phyloP scores from a whole-genome alignment of 1,140 invertebrate genomes.

The Theocolax elegans region DNA sequence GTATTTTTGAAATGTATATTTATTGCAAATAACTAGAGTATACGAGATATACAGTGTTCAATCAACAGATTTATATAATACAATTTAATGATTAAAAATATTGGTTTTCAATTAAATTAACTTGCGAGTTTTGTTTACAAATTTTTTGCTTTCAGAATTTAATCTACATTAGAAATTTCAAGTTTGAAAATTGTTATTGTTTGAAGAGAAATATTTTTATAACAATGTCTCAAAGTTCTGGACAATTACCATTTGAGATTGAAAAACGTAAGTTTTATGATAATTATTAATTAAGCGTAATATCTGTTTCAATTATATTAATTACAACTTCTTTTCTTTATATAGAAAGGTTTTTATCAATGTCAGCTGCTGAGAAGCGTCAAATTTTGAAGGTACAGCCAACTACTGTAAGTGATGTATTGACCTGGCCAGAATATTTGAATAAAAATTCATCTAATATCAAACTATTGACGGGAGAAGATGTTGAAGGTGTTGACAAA shows the following conservation, averaged over 20 bases:
- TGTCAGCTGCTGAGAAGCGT: constrained; percentile 70
- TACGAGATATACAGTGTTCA: too few species aligned
- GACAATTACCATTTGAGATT: constrained; percentile 42
- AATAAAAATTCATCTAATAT: constrained; percentile 60
- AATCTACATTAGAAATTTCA: too few species aligned
- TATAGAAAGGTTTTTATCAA: constrained; percentile 68
- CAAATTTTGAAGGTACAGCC: constrained; percentile 66
- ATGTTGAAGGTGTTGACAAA: constrained; percentile 61
- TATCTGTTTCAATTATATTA: constrained; percentile 3
- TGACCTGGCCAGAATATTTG: constrained; percentile 72
- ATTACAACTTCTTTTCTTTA: constrained; percentile 10
- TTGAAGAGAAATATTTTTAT: too few species aligned
- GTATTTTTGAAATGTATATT: too few species aligned
- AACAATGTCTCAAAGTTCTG: too few species aligned
- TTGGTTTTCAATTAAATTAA: too few species aligned
- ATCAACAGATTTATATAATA: too few species aligned
- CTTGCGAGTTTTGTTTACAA: too few species aligned
- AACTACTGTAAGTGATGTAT: constrained; percentile 67
- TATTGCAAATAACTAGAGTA: too few species aligned
- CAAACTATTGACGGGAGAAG: constrained; percentile 50
- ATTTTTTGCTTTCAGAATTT: too few species aligned
- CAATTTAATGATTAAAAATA: too few species aligned
- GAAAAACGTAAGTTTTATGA: constrained; percentile 48
- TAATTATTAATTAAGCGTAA: background rate
- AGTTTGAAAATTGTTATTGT: too few species aligned